Base-by-base conservation (phyloP, 2,888 invertebrate genomes). In the Salticus scenicus region DNA sequence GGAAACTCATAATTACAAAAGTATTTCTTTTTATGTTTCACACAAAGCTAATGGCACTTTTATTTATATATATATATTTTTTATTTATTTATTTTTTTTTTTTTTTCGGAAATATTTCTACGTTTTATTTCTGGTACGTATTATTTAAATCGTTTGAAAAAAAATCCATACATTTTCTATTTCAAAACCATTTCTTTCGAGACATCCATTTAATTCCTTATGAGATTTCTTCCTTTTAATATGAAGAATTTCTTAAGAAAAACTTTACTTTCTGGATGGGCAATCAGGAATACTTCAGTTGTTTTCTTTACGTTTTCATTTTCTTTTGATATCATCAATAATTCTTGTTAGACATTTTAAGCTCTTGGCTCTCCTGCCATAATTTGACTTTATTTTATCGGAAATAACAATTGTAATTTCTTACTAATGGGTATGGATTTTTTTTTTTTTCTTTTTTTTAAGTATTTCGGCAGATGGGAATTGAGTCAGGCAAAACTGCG, bases 191-290 rank as follows among this genome's bases (percentile, higher is more conserved):
- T 47, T 57, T 31, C 67, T 67, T 33, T 67, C 24, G 67, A 27
- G 20, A 31, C 33, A 67, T 67, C 67, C 67, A 67, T 67, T 67
- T 67, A 67, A 67, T 67, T 33, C 67, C 37, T 1, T 37, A 20
- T 37, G 24, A 17, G 20, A 33, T n/a, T 37, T 67, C 67, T 67
- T 66, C 66, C 66, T 67, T 33, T 67, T 67, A 67, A 67, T 67
- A 33, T 20, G 67, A 67, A 37, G 7, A 33, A 20, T 37, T 30
- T 31, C 67, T 33, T 14, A 33, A 12, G 33, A 31, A 20, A 63
- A 37, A 67, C 20, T 33, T 67, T 67, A 67, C 67, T 31, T 20
- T 27, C 20, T 37, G 20, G 67, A 67, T 33, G 67, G 67, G 67
- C 67, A 33, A 33, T 67, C 37, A 67, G 37, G n/a, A 67, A 20